Evolutionary conservation across 2,888 invertebrate genomes (phyloP).

Genomic region (Pandemis heparana): DNA sequence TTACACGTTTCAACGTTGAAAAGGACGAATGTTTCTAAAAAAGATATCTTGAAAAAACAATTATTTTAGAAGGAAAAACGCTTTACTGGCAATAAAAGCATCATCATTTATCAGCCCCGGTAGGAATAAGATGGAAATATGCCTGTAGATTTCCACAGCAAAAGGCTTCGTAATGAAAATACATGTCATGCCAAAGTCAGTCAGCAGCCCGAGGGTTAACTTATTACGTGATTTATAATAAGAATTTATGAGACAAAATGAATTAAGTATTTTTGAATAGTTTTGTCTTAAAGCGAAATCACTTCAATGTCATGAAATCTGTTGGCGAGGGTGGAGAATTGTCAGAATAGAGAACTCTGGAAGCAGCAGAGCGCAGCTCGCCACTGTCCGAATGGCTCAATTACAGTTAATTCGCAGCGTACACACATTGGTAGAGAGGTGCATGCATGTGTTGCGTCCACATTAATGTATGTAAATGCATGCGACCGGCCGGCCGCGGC

Average conservation of each 20-base stretch:
- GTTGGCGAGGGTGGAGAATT: constrained; percentile 46
- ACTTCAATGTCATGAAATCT: constrained; percentile 28
- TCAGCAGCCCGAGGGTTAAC: not conserved
- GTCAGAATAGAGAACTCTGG: constrained; percentile 61
- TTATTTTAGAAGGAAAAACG: constrained; percentile 45
- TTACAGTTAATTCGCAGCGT: constrained; percentile 84
- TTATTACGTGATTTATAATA: not conserved
- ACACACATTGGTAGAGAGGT: constrained; percentile 79
- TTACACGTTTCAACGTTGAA: constrained; percentile 61
- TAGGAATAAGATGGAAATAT: constrained; percentile 20
- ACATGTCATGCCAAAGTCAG: constrained; percentile 17
- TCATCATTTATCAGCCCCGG: constrained; percentile 31
- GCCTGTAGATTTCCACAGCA: constrained; percentile 16
- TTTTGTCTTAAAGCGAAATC: not conserved
- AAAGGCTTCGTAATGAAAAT: constrained; percentile 23
- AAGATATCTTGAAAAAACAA: constrained; percentile 45
- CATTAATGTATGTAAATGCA: constrained; percentile 85
- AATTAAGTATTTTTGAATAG: not conserved
- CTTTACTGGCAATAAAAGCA: constrained; percentile 33
- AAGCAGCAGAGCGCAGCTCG: constrained; percentile 72
- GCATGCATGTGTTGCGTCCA: constrained; percentile 80
- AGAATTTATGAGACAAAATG: not conserved
- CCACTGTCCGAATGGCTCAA: constrained; percentile 83
- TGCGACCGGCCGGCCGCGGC: constrained; percentile 78
- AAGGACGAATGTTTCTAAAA: constrained; percentile 53